phyloP scores from a whole-genome alignment of 2,797 vertebrate genomes.

The Pangasius djambal region DNA sequence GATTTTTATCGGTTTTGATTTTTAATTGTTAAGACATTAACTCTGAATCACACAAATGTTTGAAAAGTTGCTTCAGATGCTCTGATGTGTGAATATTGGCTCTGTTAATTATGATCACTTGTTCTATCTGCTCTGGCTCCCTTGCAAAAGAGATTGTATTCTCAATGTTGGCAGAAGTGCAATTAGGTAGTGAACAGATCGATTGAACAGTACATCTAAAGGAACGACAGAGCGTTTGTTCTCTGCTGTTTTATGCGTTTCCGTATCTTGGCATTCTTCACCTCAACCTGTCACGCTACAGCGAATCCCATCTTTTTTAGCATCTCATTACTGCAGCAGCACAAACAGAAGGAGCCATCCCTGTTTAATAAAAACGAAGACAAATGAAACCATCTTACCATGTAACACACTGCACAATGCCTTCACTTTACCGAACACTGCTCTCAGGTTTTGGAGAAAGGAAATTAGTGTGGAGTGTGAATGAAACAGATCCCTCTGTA shows the following conservation, averaged over 20 bases:
- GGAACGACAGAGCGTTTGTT: conserved; percentile 29
- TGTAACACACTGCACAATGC: conserved; percentile 3
- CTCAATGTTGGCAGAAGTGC: conserved; percentile 29
- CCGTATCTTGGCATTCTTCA: conserved; percentile 20
- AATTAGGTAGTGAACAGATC: conserved; percentile 31
- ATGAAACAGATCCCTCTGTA: conserved; percentile 6
- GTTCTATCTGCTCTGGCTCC: conserved; percentile 12
- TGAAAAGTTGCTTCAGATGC: not conserved
- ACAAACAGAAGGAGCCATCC: not conserved
- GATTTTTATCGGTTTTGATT: not conserved
- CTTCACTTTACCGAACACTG: not conserved
- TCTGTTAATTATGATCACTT: conserved; percentile 26
- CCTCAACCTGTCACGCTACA: conserved; percentile 22
- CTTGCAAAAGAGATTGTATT: conserved; percentile 27
- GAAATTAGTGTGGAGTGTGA: conserved; percentile 20
- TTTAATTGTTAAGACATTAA: conserved; percentile 12
- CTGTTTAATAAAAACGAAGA: conserved; percentile 29
- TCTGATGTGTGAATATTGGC: conserved; percentile 10
- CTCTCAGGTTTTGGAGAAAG: not conserved
- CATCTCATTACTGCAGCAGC: conserved; percentile 26
- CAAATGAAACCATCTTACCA: conserved; percentile 26
- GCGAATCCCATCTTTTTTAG: conserved; percentile 22
- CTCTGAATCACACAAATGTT: not conserved
- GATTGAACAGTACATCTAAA: conserved; percentile 32
- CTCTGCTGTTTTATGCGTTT: conserved; percentile 28